Evolutionary conservation across 2,888 invertebrate species (phyloP).

Genomic region (Chironomus tentans): DNA sequence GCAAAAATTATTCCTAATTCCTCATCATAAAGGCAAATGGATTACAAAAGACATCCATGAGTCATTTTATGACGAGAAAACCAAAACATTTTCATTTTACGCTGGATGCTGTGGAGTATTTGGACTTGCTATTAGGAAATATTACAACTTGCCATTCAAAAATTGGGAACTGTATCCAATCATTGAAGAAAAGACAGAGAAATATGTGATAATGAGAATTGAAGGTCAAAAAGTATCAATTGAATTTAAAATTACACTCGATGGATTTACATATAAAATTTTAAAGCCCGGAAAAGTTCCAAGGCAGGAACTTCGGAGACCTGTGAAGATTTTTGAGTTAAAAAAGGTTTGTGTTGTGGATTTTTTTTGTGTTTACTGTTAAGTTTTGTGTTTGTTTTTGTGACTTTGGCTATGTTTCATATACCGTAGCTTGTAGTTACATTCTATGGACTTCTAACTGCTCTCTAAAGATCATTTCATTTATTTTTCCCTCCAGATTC

Average conservation of each 20-base stretch:
- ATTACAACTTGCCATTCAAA: slow-evolving; percentile 8
- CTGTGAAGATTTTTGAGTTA: background rate
- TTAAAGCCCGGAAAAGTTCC: background rate
- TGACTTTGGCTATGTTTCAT: too few species aligned
- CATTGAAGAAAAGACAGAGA: background rate
- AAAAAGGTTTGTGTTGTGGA: background rate
- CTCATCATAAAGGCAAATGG: slow-evolving; percentile 17
- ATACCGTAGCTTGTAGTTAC: too few species aligned
- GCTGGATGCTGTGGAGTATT: slow-evolving; percentile 14
- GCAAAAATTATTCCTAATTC: background rate
- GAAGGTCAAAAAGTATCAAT: background rate
- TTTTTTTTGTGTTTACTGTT: background rate
- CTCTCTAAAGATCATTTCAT: too few species aligned
- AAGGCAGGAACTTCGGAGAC: background rate
- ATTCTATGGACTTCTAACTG: background rate
- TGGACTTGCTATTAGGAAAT: slow-evolving; percentile 13
- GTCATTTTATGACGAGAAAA: background rate
- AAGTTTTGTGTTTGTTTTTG: too few species aligned
- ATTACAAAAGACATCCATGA: slow-evolving; percentile 9
- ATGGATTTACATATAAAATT: slow-evolving; percentile 14
- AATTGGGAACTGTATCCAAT: slow-evolving; percentile 14
- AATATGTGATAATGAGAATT: slow-evolving; percentile 1
- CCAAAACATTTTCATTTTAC: slow-evolving; percentile 15
- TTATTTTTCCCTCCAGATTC: background rate
- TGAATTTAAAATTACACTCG: slow-evolving; percentile 17